Evolutionary conservation across 1,140 invertebrate species (phyloP).

Genomic region (Uloborus diversus): DNA sequence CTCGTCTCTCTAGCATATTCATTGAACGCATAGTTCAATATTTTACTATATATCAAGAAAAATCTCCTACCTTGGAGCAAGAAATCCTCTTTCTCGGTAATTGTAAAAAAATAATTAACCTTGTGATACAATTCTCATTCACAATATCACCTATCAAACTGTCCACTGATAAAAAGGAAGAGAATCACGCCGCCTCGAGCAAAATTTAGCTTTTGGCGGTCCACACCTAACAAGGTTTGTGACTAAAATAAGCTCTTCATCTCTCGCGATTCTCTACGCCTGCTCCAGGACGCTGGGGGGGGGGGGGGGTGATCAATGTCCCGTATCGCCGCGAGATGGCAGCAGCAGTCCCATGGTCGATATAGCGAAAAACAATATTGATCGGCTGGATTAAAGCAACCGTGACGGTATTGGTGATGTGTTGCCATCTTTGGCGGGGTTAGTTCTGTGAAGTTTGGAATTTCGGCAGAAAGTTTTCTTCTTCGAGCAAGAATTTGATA

Average conservation of each 20-base stretch:
- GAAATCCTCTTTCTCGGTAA: no score
- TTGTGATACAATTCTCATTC: no score
- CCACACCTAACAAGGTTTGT: conserved; percentile 23
- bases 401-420: conserved; percentile 9
- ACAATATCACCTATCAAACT: no score
- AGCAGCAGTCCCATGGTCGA: conserved; percentile 13
- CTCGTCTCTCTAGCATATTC: no score
- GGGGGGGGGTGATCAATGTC: background rate
- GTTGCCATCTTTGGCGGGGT: conserved; percentile 10
- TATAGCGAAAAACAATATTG: conserved; percentile 27
- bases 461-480: no score
- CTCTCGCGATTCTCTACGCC: background rate
- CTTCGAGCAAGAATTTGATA: no score
- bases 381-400: conserved; percentile 19
- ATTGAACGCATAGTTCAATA: no score
- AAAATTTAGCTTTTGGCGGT: background rate
- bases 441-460: no score
- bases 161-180: no score
- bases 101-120: no score
- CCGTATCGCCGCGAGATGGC: conserved; percentile 8
- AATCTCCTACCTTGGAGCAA: no score
- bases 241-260: conserved; percentile 33
- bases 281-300: background rate
- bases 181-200: conserved; percentile 11
- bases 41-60: no score